These are phyloP conservation scores for Malthinus flaveolus DNA, from an alignment of 2,888 invertebrate species.

Conservation along the genomic window DNA sequence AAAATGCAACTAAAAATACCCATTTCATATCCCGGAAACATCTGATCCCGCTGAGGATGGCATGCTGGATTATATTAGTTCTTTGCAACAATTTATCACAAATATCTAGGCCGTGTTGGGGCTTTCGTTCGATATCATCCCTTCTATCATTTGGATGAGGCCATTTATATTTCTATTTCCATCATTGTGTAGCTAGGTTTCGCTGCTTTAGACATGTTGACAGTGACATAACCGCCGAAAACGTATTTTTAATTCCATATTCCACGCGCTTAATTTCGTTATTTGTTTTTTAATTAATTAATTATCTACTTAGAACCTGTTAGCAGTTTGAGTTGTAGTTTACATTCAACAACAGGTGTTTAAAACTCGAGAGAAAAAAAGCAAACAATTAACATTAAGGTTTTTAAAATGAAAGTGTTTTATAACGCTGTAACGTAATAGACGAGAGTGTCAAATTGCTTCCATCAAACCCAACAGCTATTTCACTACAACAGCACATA, in stretches of 20 bases:
- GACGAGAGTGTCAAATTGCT: no score
- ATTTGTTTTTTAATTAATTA: conserved; percentile 4
- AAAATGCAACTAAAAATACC: conserved; percentile 36
- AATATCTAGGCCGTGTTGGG: conserved; percentile 38
- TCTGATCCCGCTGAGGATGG: conserved; percentile 42
- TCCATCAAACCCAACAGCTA: no score
- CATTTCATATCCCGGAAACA: conserved; percentile 38
- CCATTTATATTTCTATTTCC: conserved; percentile 36
- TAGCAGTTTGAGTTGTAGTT: background rate
- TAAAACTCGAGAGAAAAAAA: no score
- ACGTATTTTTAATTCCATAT: conserved; percentile 13
- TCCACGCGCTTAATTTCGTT: background rate
- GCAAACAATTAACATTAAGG: no score
- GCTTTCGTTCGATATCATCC: conserved; percentile 39
- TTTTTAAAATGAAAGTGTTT: no score
- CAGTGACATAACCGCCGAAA: conserved; percentile 26
- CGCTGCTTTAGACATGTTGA: conserved; percentile 29
- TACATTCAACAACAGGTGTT: no score
- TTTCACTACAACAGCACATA: no score
- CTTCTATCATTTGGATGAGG: conserved; percentile 38
- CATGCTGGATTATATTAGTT: conserved; percentile 42
- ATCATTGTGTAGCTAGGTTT: conserved; percentile 26
- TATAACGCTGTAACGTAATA: no score
- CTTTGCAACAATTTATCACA: conserved; percentile 43
- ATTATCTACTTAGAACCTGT: background rate